phyloP scores from a whole-genome alignment of 2,113 vertebrate genomes.

The Tyrannus savana region DNA sequence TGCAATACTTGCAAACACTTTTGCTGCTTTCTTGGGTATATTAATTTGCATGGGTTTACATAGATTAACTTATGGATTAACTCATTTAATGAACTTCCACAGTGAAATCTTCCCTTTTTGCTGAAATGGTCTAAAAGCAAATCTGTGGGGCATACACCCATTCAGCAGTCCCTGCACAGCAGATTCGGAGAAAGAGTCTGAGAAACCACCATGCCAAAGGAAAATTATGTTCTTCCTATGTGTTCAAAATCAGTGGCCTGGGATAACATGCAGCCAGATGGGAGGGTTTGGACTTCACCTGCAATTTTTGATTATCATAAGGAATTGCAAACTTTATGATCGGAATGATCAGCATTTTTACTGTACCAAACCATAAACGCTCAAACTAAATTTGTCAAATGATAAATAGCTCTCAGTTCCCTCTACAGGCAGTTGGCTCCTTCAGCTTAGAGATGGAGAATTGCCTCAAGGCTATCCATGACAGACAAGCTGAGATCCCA shows the following conservation, averaged over 20 bases:
- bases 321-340: not conserved
- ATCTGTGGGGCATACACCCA: not conserved
- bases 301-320: not conserved
- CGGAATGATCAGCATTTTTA: not conserved
- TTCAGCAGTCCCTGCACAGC: not conserved
- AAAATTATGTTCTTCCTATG: not conserved
- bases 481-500: not conserved
- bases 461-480: not conserved
- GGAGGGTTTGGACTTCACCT: not conserved
- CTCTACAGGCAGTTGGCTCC: not conserved
- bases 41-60: not conserved
- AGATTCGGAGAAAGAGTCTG: not conserved
- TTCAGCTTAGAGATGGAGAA: not conserved
- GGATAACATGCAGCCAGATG: not conserved
- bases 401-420: not conserved
- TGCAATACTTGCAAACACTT: not conserved
- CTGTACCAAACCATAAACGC: not conserved
- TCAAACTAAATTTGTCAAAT: not conserved
- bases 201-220: not conserved
- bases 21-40: not conserved
- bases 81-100: not conserved
- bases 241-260: not conserved
- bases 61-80: not conserved
- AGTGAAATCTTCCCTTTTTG: not conserved
- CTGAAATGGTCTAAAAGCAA: not conserved